These are phyloP conservation scores for Lasioglossum marginatum DNA, from an alignment of 2,888 invertebrate genomes.

Conservation along the genomic window DNA sequence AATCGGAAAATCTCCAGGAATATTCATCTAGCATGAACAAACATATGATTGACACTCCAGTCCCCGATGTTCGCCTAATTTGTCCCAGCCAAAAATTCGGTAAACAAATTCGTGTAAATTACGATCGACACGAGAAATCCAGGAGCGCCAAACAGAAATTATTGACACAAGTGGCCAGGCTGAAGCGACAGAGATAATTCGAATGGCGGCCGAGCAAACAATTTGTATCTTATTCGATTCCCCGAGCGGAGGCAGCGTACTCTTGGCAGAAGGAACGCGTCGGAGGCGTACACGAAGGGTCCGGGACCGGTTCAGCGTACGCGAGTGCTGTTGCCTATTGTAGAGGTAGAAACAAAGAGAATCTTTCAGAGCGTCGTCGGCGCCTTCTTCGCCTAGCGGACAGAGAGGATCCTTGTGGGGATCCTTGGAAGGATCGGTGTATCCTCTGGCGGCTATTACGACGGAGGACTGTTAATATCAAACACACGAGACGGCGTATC, in stretches of 20 bases:
- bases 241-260: neutral
- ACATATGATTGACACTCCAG: too few species aligned
- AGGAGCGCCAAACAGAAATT: neutral
- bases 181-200: neutral
- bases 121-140: neutral
- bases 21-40: too few species aligned
- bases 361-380: neutral
- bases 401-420: neutral
- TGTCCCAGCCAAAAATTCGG: too few species aligned
- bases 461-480: neutral
- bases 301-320: conserved; percentile 41
- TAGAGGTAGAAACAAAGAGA: conserved; percentile 37
- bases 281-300: neutral
- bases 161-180: neutral
- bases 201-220: neutral
- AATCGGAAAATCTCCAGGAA: too few species aligned
- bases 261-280: neutral
- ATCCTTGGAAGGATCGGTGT: neutral
- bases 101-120: neutral
- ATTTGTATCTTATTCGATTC: neutral
- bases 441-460: neutral
- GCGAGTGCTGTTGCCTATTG: conserved; percentile 22
- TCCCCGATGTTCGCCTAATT: too few species aligned
- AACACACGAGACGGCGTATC: neutral
- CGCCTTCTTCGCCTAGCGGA: neutral